Evolutionary conservation across 1,140 invertebrate species (phyloP).

Genomic region (Psilanteris sp.): DNA sequence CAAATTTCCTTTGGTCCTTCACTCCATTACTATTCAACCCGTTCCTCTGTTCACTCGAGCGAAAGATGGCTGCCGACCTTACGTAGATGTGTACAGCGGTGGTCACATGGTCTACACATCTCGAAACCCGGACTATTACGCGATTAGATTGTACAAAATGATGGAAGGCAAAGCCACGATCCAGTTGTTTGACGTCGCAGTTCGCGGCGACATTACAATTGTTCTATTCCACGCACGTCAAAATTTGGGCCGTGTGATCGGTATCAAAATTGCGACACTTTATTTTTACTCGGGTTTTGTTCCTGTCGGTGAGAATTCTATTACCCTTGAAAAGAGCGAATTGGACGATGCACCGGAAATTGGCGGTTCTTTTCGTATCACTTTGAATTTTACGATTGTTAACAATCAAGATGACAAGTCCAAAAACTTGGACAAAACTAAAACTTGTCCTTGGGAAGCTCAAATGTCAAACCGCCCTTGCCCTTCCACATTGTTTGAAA

Average conservation of each 20-base stretch:
- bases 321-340: conserved; percentile 88
- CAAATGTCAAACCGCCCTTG: conserved; percentile 74
- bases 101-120: conserved; percentile 91
- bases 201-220: conserved; percentile 91
- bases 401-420: conserved; percentile 82
- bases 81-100: conserved; percentile 94
- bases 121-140: conserved; percentile 91
- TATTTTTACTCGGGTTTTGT: conserved; percentile 95
- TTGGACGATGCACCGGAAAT: conserved; percentile 88
- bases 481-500: conserved; percentile 86
- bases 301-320: conserved; percentile 84
- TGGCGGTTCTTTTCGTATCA: conserved; percentile 86
- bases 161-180: conserved; percentile 86
- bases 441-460: conserved; percentile 88
- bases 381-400: conserved; percentile 86
- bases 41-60: conserved; percentile 95
- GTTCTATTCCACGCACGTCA: conserved; percentile 84
- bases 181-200: conserved; percentile 82
- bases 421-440: conserved; percentile 36
- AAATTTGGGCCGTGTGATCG: conserved; percentile 84
- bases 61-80: conserved; percentile 95
- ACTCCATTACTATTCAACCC: conserved; percentile 89
- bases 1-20: conserved; percentile 87
- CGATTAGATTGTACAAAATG: conserved; percentile 89
- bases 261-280: conserved; percentile 92